Base-by-base conservation (phyloP, 2,888 invertebrate species). In the Drymonia ruficornis region DNA sequence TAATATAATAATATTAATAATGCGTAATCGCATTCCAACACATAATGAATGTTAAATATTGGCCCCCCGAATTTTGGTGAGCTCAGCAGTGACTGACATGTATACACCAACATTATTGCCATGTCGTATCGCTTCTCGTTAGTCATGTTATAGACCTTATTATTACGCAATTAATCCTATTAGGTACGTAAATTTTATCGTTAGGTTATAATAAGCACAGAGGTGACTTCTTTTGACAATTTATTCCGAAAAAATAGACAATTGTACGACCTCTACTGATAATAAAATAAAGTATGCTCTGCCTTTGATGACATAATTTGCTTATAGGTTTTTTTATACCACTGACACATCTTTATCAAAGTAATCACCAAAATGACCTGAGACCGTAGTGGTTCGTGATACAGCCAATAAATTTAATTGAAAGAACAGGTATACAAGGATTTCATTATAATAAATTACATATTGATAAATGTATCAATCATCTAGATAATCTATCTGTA, bases 401-500 rank as follows among this genome's bases (percentile, higher is more conserved):
- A n/a, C n/a, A 36, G 36, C n/a, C n/a, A n/a, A n/a, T n/a, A n/a
- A n/a, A 3, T n/a, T n/a, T 36, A 13, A 36, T n/a, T 36, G 11
- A 36, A 36, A 36, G 13, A n/a, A 12, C 12, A 11, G 31, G 11
- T 11, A 31, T 12, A 3, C 12, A 31, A 9, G 3, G 11, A 31
- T 31, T n/a, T 3, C 3, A n/a, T n/a, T 36, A n/a, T n/a, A 11
- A 6, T n/a, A 36, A 36, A 36, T 36, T 5, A 36, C n/a, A n/a
- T 36, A n/a, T 36, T 36, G 31, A 11, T 31, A 9, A 31, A 36
- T 36, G 5, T 40, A 45, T 28, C 45, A 28, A 28, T 28, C 45
- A 45, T 28, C 28, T 45, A 28, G n/a, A 28, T 45, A 45, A 23
- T 23, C 23, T 45, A 45, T 45, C 45, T 45, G 6, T 45, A n/a